These are phyloP conservation scores for Hedychridium roseum DNA, from an alignment of 2,888 invertebrate genomes.

Conservation along the genomic window DNA sequence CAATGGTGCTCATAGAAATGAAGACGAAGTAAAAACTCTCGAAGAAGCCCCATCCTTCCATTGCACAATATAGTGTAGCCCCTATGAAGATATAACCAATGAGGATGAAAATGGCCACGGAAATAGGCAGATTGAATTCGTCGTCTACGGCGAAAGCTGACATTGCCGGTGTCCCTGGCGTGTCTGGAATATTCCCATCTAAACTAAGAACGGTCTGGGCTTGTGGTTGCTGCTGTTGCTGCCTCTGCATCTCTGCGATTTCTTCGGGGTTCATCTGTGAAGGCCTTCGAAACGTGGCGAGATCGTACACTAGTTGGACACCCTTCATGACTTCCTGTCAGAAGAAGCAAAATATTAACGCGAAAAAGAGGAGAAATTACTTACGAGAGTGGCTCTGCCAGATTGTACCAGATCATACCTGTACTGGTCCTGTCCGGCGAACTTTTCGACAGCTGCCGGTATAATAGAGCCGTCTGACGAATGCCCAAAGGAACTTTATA, in stretches of 20 bases:
- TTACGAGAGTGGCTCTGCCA: neutral
- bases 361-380: too few relatives aligned
- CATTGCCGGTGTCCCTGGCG: slow-evolving; percentile 80
- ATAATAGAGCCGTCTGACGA: slow-evolving; percentile 82
- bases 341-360: neutral
- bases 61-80: slow-evolving; percentile 78
- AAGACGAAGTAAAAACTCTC: slow-evolving; percentile 97
- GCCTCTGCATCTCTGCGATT: slow-evolving; percentile 63
- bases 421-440: slow-evolving; percentile 77
- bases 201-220: slow-evolving; percentile 51
- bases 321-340: slow-evolving; percentile 83
- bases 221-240: slow-evolving; percentile 43
- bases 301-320: slow-evolving; percentile 81
- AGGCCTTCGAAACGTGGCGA: slow-evolving; percentile 78
- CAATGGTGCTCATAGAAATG: slow-evolving; percentile 96
- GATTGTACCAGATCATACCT: slow-evolving; percentile 65
- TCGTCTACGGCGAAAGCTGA: slow-evolving; percentile 85
- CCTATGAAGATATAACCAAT: slow-evolving; percentile 88
- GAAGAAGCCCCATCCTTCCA: slow-evolving; percentile 90
- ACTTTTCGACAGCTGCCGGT: slow-evolving; percentile 85
- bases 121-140: slow-evolving; percentile 93
- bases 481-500: slow-evolving; percentile 91
- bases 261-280: slow-evolving; percentile 72
- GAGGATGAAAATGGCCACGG: slow-evolving; percentile 84
- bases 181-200: slow-evolving; percentile 66